Conservation (phyloP, 2,797 vertebrate species). For the Psittacula derbiana region DNA sequence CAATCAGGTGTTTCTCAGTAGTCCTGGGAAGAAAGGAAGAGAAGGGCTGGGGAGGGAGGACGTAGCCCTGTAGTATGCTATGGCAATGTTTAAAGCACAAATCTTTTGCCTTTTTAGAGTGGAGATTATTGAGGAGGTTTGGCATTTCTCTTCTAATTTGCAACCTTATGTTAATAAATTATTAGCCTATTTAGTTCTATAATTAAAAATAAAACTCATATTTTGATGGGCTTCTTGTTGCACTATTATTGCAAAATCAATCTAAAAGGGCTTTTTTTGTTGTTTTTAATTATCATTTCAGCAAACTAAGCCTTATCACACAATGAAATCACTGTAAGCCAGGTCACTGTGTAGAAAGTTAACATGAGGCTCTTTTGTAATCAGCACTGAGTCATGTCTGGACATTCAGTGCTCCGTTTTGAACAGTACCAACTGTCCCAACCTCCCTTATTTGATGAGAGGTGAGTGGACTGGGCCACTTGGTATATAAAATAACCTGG, state of each 20-base stretch:
- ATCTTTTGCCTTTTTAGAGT: not conserved
- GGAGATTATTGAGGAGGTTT: not conserved
- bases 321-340: not conserved
- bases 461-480: not conserved
- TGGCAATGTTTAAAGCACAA: not conserved
- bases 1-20: not conserved
- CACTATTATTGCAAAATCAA: not conserved
- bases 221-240: not conserved
- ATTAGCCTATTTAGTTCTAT: slow-evolving; percentile 19
- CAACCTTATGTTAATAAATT: slow-evolving; percentile 30
- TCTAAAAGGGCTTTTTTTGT: not conserved
- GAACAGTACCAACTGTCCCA: slow-evolving; percentile 20
- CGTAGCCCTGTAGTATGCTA: not conserved
- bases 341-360: slow-evolving; percentile 42
- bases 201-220: slow-evolving; percentile 21
- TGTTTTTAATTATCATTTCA: not conserved
- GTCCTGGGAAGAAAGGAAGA: not conserved
- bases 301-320: not conserved
- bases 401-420: not conserved
- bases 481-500: not conserved
- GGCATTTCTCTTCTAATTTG: slow-evolving; percentile 9
- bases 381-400: slow-evolving; percentile 35
- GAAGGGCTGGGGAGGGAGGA: not conserved
- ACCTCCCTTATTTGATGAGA: not conserved
- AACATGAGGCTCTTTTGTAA: slow-evolving; percentile 32